phyloP scores from a whole-genome alignment of 2,113 vertebrate species.

The Telmatochromis sp. region DNA sequence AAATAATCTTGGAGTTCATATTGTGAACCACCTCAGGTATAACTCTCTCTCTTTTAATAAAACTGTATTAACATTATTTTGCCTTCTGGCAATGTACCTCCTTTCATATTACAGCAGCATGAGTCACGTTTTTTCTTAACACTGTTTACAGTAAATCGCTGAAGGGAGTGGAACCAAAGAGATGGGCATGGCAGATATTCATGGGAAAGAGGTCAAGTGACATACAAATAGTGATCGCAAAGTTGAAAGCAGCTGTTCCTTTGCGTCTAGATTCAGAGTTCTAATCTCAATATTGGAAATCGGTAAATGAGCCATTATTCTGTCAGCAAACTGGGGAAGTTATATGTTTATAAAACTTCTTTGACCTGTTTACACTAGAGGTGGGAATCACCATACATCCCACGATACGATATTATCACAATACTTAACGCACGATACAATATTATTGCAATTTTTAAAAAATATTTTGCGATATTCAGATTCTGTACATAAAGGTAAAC shows the following conservation, averaged over 20 bases:
- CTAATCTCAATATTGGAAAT: not conserved
- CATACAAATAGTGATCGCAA: not conserved
- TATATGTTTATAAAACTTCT: not conserved
- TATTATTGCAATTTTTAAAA: too few relatives aligned
- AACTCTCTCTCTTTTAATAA: not conserved
- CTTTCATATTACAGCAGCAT: conserved; percentile 9
- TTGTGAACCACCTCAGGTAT: not conserved
- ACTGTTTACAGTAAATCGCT: conserved; percentile 27
- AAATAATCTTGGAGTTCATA: not conserved
- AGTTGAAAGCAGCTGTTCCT: not conserved
- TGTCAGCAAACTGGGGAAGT: not conserved
- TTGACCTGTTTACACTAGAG: not conserved
- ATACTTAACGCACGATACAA: too few relatives aligned
- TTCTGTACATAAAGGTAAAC: too few relatives aligned
- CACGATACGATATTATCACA: too few relatives aligned
- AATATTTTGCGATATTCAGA: too few relatives aligned
- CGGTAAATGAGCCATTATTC: not conserved
- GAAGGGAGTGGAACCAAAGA: not conserved
- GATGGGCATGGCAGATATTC: not conserved
- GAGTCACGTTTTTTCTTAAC: conserved; percentile 38
- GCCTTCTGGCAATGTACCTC: not conserved
- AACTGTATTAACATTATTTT: not conserved
- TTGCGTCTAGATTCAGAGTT: conserved; percentile 1
- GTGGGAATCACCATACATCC: too few relatives aligned
- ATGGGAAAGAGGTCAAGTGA: not conserved